A percentile compares a stretch with the other conserved stretches of the same genome.
These are phyloP conservation scores for Microcebus tavaratra DNA, from an alignment of 2,113 vertebrate genomes.

Conservation along the genomic window DNA sequence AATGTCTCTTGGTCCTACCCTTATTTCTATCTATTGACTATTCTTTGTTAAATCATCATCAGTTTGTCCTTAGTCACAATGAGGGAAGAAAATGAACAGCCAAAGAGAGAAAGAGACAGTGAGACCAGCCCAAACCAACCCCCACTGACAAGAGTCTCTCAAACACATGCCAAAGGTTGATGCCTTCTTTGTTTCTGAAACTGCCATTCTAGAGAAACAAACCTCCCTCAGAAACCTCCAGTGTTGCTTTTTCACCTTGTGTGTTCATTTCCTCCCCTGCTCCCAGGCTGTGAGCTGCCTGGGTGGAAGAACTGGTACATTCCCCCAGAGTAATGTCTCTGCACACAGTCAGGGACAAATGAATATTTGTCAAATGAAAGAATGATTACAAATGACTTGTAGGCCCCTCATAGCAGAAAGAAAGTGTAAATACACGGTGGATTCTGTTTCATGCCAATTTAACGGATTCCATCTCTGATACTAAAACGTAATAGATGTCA, in stretches of 20 bases:
- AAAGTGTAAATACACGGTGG: neutral
- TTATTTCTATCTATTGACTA: neutral
- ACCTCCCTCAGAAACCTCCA: neutral
- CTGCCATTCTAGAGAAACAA: neutral
- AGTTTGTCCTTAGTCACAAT: neutral
- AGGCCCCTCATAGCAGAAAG: neutral
- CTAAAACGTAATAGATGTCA: neutral
- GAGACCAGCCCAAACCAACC: neutral
- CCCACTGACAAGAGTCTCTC: neutral
- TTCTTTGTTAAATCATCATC: neutral
- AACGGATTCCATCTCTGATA: neutral
- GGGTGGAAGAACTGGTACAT: neutral
- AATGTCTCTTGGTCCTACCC: neutral
- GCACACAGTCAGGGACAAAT: neutral
- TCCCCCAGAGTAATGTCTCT: neutral
- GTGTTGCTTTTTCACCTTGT: neutral
- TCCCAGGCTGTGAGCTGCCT: neutral
- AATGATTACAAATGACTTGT: neutral
- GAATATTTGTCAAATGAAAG: neutral
- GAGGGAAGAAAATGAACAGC: neutral
- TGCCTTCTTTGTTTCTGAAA: neutral
- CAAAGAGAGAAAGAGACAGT: neutral
- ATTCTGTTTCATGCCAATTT: neutral
- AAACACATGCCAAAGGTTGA: neutral
- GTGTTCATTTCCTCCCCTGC: rapidly evolving